Base-by-base conservation (phyloP, 2,888 invertebrate genomes). In the Amiota mariae region DNA sequence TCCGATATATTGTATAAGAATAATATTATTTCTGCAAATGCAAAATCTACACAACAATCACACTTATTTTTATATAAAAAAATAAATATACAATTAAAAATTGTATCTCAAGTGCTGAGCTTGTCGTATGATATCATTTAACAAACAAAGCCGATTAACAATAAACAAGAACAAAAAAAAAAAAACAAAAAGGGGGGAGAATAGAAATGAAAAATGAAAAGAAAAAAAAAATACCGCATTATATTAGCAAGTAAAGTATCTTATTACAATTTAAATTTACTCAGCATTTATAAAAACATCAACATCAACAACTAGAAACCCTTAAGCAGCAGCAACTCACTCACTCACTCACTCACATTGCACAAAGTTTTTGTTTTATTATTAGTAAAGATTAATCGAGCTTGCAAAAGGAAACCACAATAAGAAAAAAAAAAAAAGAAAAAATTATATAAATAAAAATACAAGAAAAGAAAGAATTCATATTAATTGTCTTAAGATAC, bases 201-300 rank as follows among this genome's bases (percentile, higher is more conserved):
- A 36, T 36, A 36, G 36, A 36, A 36, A 36, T n/a, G n/a, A n/a
- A n/a, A n/a, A n/a, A n/a, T n/a, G n/a, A n/a, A n/a, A n/a, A n/a
- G 2, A 24, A 24, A 24, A 24, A 24, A 36, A 6, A 6, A 2
- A 36, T 6, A 36, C 36, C 36, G 36, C 36, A 36, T 36, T 36
- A 36, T 36, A 36, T 36, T 36, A 36, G 6, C 36, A 36, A 36
- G 20, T 54, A 18, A 18, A 11, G 6, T 66, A 66, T 66, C 66
- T 49, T 36, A 66, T 66, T 48, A 20, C 66, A 66, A 49, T 48
- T 47, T 15, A 11, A 66, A 15, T 49, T 66, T 66, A 66, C 49
- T 66, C 66, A 66, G 66, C 66, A 49, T 46, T 66, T 63, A 36
- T 66, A 48, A 48, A 36, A 18, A 66, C 48, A 63, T 63, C 63